Base-by-base conservation (phyloP, 2,888 invertebrate genomes). In the Sympetrum striolatum region DNA sequence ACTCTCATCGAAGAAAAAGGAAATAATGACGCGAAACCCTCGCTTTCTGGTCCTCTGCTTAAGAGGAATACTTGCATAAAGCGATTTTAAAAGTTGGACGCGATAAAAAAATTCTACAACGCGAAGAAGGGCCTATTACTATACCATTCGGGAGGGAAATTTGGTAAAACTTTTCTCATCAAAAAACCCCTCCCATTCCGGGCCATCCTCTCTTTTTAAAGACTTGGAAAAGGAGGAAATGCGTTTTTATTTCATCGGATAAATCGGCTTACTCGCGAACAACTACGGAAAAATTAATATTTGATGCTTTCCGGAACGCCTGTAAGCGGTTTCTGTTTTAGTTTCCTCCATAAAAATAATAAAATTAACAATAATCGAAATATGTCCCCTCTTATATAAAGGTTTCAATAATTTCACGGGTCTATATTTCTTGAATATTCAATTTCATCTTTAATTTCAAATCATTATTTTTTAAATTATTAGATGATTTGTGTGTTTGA, bases 1-100 rank as follows among this genome's bases (percentile, higher is more conserved):
- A 48, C 31, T 73, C n/a, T 31, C 31, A 12, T 14, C 35, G 58
- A 58, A 82, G 58, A 53, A 31, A 53, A 53, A 22, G 25, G 15
- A 53, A 86, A 37, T 58, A 58, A 82, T 82, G 37, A 73, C 31
- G 31, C 8, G 31, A 73, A 73, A 73, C 53, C 48, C 48, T 73
- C n/a, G 73, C 73, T 25, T 73, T 10, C 73, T n/a, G 15, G 39
- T 60, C 60, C n/a, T 22, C 64, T 31, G 31, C 31, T 25, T 73
- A 73, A 73, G 31, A 12, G 31, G 73, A 73, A 31, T 25, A 31
- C 73, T 73, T 73, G 60, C 58, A 60, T 86, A 86, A 86, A 86
- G 60, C 64, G 86, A 86, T 86, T 86, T 58, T 86, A 86, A 86
- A 86, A 86, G 64, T 86, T 86, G 37, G 39, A 22, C 22, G n/a